Conservation (phyloP, 2,888 invertebrate species). For the Piscicola geometra region DNA sequence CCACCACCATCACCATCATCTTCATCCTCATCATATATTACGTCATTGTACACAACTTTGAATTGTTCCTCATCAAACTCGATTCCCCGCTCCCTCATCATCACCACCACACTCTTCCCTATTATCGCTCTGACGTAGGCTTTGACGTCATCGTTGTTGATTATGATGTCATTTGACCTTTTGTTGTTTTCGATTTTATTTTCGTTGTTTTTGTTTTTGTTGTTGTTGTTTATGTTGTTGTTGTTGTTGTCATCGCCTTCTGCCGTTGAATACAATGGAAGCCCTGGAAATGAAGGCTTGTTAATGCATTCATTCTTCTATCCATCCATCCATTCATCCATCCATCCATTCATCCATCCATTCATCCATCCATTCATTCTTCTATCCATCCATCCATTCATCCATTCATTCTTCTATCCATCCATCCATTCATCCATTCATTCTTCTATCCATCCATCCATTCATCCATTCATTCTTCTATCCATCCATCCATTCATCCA, state of each 20-base stretch:
- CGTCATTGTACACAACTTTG: background rate
- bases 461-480: too few species aligned
- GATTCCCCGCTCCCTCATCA: background rate
- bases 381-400: too few species aligned
- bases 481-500: too few species aligned
- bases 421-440: too few species aligned
- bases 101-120: background rate
- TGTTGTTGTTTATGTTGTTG: background rate
- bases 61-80: background rate
- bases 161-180: background rate
- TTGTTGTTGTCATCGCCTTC: too few species aligned
- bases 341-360: too few species aligned
- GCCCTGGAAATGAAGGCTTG: too few species aligned
- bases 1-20: background rate
- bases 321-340: background rate
- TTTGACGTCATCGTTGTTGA: background rate
- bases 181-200: background rate
- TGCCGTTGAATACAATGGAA: too few species aligned
- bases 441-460: too few species aligned
- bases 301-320: too few species aligned
- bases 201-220: background rate
- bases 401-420: too few species aligned
- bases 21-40: background rate
- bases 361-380: too few species aligned
- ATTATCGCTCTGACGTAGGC: background rate